Evolutionary conservation across 2,797 vertebrate genomes (phyloP), one percentile per base, ranked within the genome.

Genomic region (Bovichtus diacanthus): DNA sequence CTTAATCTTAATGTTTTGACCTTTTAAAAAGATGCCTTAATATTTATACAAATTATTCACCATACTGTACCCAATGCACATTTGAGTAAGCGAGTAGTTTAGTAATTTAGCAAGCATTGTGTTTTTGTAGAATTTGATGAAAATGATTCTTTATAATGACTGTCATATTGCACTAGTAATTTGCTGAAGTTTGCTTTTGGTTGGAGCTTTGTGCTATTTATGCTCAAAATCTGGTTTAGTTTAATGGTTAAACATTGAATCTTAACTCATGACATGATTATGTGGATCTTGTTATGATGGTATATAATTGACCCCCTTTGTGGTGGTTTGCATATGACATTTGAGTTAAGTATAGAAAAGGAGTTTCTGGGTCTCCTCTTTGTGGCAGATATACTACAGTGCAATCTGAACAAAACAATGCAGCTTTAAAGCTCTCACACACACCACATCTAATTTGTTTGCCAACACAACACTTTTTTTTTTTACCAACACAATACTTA

Each of bases 21-120:
- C 54, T 73, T 70, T 79, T 38, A 31, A 61, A 70, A 84, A 82
- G 53, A 80, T 67, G 73, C 74, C 80, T 87, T 82, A 76, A 51
- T 77, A 47, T 69, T 74, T 49, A 78, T 55, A 25, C 23, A 29
- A 23, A 61, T 27, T 47, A n/a, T 36, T 39, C 8, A 38, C 21
- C 23, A 10, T 36, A 21, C 8, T 19, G 34, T 46, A 64, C 6
- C 2, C 3, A 38, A 29, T 65, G 36, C 15, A 43, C 38, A 54
- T 47, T 61, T 46, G 5, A 69, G 10, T 69, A 39, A 49, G 27
- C 0, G 25, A 46, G 27, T 34, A 70, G 55, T 27, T 21, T 18
- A 31, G 47, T 5, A 43, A 27, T 53, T 53, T 75, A 56, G 49
- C 6, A 44, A 65, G 10, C 34, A 43, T 18, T 58, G n/a, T 2